These are phyloP conservation scores for Triops longicaudatus DNA, from an alignment of 1,140 invertebrate genomes.

Conservation along the genomic window DNA sequence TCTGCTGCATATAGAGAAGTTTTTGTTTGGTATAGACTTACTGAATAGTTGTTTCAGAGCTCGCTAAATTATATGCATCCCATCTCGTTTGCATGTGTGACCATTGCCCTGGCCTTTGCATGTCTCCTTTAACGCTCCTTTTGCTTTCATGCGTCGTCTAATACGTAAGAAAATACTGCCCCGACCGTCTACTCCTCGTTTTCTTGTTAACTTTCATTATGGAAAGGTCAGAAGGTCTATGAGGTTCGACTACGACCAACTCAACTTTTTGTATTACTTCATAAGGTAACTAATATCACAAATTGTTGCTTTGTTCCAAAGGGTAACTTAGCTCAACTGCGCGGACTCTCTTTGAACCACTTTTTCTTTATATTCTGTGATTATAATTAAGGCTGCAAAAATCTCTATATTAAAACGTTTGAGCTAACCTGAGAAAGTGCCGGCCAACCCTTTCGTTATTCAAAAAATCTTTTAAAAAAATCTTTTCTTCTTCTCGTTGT, in stretches of 20 bases:
- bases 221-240: not conserved
- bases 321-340: no score
- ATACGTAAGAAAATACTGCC: not conserved
- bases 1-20: not conserved
- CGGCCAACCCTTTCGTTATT: not conserved
- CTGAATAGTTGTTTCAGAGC: not conserved
- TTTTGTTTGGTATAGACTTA: not conserved
- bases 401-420: not conserved
- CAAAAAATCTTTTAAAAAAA: no score
- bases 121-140: not conserved
- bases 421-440: not conserved
- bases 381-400: not conserved
- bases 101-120: not conserved
- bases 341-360: no score
- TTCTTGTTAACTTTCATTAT: not conserved
- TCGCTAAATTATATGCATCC: not conserved
- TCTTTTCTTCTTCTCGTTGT: not conserved
- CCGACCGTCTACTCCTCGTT: not conserved
- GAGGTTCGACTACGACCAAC: not conserved
- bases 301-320: no score
- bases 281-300: not conserved
- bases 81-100: constrained; percentile 1
- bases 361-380: no score
- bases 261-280: not conserved
- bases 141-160: not conserved